These are phyloP conservation scores for Trachythela sp. DNA, from an alignment of 64 coral and sea anemone genomes.

Conservation along the genomic window DNA sequence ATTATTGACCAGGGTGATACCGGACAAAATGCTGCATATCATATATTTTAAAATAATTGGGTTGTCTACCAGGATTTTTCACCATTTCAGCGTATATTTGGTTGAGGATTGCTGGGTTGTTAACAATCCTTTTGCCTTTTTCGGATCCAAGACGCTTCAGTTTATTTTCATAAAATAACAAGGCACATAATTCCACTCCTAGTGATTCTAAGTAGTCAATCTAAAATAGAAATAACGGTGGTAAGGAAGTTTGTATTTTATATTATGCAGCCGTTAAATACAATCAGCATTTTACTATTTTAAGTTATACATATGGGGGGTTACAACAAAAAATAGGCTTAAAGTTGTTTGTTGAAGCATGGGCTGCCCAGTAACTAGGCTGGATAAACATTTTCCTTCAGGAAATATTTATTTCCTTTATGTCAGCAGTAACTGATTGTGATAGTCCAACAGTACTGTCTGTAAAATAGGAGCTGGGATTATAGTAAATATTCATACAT, in stretches of 20 bases:
- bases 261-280: background rate
- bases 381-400: no score
- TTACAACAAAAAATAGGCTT: background rate
- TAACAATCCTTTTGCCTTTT: background rate
- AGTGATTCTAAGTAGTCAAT: constrained; percentile 10
- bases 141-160: background rate
- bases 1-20: no score
- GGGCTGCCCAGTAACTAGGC: no score
- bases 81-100: background rate
- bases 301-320: background rate
- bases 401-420: no score
- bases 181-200: background rate
- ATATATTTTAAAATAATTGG: no score
- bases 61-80: background rate
- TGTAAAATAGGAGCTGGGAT: background rate
- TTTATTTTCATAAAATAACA: background rate
- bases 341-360: no score
- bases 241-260: background rate
- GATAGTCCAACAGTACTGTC: background rate
- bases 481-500: background rate
- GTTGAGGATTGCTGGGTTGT: background rate
- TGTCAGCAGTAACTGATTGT: background rate
- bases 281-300: background rate
- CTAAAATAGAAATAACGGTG: background rate
- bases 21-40: no score